Evolutionary conservation across 2,888 invertebrate genomes (phyloP).

Genomic region (Dascillus cervinus): DNA sequence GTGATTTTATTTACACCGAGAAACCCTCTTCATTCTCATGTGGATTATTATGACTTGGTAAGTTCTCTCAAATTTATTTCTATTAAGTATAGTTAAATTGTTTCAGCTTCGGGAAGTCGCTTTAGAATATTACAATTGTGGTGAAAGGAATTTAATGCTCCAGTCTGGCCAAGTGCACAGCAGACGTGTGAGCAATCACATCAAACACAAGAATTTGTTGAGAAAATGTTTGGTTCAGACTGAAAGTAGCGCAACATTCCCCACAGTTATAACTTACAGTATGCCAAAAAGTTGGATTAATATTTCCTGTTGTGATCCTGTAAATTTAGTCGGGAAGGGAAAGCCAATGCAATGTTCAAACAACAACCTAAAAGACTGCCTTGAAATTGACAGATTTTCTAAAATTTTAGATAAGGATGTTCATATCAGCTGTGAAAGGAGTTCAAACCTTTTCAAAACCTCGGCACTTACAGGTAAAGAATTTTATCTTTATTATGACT

Average conservation of each 20-base stretch:
- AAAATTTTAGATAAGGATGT: background rate
- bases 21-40: conserved; percentile 58
- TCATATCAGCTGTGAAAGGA: conserved; percentile 5
- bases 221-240: conserved; percentile 16
- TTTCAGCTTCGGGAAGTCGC: conserved; percentile 64
- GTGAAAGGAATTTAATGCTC: too few relatives aligned
- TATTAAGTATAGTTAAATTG: conserved; percentile 4
- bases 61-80: conserved; percentile 3
- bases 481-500: background rate
- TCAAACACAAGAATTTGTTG: conserved; percentile 20
- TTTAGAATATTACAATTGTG: conserved; percentile 65
- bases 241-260: conserved; percentile 5
- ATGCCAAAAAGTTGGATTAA: conserved; percentile 18
- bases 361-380: conserved; percentile 3
- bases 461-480: conserved; percentile 21
- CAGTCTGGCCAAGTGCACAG: too few relatives aligned
- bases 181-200: too few relatives aligned
- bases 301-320: conserved; percentile 14
- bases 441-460: conserved; percentile 15
- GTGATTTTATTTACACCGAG: conserved; percentile 72
- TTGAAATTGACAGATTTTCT: background rate
- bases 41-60: conserved; percentile 67
- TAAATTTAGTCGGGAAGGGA: conserved; percentile 5
- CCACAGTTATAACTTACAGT: conserved; percentile 14
- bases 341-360: conserved; percentile 7